Percentiles rank a stretch among this genome's conserved stretches.
Evolutionary conservation across 2,113 vertebrate species (phyloP).

Genomic region (Rhipidura dahli): DNA sequence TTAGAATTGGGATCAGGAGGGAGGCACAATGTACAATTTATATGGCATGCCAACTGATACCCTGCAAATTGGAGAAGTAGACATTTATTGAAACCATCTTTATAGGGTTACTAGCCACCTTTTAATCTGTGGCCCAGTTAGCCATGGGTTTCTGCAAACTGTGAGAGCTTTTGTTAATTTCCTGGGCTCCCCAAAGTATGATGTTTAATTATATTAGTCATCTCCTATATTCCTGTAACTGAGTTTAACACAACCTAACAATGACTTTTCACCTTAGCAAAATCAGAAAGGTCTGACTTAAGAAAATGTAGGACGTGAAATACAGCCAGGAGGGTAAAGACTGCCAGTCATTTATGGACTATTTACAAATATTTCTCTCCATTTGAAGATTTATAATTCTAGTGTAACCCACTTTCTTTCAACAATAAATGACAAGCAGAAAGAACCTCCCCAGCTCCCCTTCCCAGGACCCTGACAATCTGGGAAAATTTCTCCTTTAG

Average conservation of each 20-base stretch:
- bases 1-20: neutral
- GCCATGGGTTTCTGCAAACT: neutral
- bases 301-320: neutral
- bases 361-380: neutral
- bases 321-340: neutral
- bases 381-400: neutral
- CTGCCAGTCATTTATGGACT: neutral
- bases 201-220: neutral
- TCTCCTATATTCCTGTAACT: neutral
- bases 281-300: neutral
- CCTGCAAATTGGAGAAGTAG: neutral
- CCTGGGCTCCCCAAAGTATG: neutral
- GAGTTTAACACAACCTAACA: neutral
- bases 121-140: neutral
- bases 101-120: neutral
- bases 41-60: neutral
- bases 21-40: neutral
- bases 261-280: neutral
- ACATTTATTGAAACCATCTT: neutral
- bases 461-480: neutral
- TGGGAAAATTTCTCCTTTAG: slow-evolving; percentile 34
- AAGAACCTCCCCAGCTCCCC: neutral
- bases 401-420: neutral
- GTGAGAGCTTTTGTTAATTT: neutral
- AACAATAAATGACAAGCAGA: neutral